Evolutionary conservation across 2,888 invertebrate genomes (phyloP).

Genomic region (Drosophila quinaria): DNA sequence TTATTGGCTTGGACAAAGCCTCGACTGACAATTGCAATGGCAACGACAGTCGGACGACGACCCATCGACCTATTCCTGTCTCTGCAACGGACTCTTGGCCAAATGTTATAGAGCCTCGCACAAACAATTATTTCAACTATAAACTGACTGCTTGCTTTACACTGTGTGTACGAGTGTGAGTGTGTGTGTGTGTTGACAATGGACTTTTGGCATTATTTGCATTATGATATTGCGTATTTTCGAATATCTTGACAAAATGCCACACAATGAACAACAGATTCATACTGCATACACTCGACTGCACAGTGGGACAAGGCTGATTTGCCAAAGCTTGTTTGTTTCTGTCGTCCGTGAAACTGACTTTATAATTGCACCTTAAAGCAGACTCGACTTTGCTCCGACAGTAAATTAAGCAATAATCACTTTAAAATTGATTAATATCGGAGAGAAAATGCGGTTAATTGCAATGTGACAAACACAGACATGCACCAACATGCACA

Average conservation of each 20-base stretch:
- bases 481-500: constrained; percentile 4
- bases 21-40: constrained; percentile 35
- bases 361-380: constrained; percentile 11
- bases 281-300: background rate
- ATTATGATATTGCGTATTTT: constrained; percentile 58
- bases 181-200: constrained; percentile 52
- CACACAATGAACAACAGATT: constrained; percentile 13
- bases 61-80: constrained; percentile 19
- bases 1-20: constrained; percentile 59
- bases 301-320: constrained; percentile 1
- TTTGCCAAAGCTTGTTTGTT: constrained; percentile 8
- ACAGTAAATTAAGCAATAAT: constrained; percentile 29
- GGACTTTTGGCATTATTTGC: constrained; percentile 65
- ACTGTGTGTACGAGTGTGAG: constrained; percentile 3
- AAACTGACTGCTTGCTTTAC: constrained; percentile 19
- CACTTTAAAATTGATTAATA: constrained; percentile 53
- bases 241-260: constrained; percentile 45
- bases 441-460: constrained; percentile 37
- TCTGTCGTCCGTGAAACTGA: constrained; percentile 2
- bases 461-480: constrained; percentile 32
- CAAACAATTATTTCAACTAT: constrained; percentile 63
- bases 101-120: constrained; percentile 36
- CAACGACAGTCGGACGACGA: constrained; percentile 17
- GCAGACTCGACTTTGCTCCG: background rate
- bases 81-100: constrained; percentile 22